phyloP scores from a whole-genome alignment of 92 coral and sea anemone species.

The Ricordea florida region DNA sequence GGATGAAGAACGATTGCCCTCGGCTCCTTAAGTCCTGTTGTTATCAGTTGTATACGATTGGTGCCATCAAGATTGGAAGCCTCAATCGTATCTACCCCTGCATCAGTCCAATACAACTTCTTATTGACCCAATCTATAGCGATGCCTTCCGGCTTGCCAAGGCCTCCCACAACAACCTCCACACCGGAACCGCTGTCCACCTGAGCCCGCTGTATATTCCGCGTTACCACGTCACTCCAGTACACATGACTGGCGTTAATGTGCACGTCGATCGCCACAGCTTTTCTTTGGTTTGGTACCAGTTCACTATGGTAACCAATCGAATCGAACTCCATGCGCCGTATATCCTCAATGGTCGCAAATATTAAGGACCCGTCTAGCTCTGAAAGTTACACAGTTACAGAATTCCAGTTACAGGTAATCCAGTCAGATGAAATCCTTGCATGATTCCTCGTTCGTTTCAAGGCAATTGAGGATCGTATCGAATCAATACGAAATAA shows the following conservation, averaged over 20 bases:
- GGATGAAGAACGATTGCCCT: slow-evolving; percentile 85
- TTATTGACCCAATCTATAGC: slow-evolving; percentile 87
- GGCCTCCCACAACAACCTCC: slow-evolving; percentile 23
- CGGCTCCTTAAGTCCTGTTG: slow-evolving; percentile 58
- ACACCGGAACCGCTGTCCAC: slow-evolving; percentile 45
- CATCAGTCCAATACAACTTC: slow-evolving; percentile 89
- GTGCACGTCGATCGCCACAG: slow-evolving; percentile 79
- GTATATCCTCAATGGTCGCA: slow-evolving; percentile 80
- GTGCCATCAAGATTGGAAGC: slow-evolving; percentile 81
- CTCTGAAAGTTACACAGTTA: too few species aligned
- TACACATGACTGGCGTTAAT: slow-evolving; percentile 50
- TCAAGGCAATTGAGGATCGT: too few species aligned
- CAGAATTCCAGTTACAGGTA: too few species aligned
- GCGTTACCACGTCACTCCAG: slow-evolving; percentile 80
- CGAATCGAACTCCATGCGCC: slow-evolving; percentile 54
- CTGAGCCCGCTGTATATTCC: slow-evolving; percentile 67
- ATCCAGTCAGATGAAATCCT: too few species aligned
- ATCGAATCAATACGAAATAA: too few species aligned
- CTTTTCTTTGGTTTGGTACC: slow-evolving; percentile 66
- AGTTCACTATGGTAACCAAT: slow-evolving; percentile 57
- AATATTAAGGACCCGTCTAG: slow-evolving; percentile 64
- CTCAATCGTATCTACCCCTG: slow-evolving; percentile 61
- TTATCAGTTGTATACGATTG: slow-evolving; percentile 55
- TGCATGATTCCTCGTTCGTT: too few species aligned
- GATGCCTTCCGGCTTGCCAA: slow-evolving; percentile 72